These are phyloP conservation scores for Chionoecetes opilio DNA, from an alignment of 1,140 invertebrate species.

Conservation along the genomic window DNA sequence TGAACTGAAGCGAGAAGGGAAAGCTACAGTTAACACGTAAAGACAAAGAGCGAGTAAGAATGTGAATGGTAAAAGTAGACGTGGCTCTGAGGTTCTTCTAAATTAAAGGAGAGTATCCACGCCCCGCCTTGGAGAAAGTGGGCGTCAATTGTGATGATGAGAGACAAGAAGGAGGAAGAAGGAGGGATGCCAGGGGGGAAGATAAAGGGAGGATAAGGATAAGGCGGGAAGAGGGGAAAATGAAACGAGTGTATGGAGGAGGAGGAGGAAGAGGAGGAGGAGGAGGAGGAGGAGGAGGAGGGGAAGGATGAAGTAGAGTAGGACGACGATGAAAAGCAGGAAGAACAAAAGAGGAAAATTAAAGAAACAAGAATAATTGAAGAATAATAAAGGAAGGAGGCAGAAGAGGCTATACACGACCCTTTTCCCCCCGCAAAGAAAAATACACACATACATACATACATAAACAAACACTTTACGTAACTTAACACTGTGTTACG, in stretches of 20 bases:
- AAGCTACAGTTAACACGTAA: neutral
- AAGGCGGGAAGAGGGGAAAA: neutral
- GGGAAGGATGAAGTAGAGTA: neutral
- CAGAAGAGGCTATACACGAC: neutral
- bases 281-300: neutral
- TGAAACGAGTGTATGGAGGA: neutral
- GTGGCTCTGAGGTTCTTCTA: neutral
- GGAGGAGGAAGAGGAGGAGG: neutral
- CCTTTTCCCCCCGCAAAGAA: too few relatives aligned
- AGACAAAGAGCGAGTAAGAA: constrained; percentile 13
- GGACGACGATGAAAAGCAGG: too few relatives aligned
- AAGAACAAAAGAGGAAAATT: neutral
- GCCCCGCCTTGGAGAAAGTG: neutral
- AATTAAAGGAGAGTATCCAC: constrained; percentile 2
- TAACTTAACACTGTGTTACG: neutral
- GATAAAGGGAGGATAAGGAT: neutral
- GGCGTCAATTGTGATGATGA: neutral
- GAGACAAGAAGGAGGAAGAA: neutral
- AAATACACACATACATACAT: too few relatives aligned
- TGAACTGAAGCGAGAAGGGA: neutral
- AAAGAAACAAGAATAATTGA: neutral
- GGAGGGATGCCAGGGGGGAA: neutral
- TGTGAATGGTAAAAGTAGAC: neutral
- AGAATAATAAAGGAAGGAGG: neutral
- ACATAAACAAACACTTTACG: neutral